Conservation (phyloP, 1,140 invertebrate genomes). For the Tachypleus tridentatus region DNA sequence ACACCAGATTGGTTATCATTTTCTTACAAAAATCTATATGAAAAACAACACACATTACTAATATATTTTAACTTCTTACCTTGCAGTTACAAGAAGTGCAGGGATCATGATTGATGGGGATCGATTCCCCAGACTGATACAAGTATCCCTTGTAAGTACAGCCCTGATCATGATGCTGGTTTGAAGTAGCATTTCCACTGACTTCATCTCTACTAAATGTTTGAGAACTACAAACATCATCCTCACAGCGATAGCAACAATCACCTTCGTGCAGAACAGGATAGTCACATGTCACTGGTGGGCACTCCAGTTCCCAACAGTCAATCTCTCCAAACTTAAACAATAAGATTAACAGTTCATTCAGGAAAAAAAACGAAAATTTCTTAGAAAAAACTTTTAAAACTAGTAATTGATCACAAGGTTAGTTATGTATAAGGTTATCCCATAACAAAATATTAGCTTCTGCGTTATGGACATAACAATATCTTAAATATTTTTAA, state of each 20-base stretch:
- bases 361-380: too few species aligned
- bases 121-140: slow-evolving; percentile 44
- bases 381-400: too few species aligned
- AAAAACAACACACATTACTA: too few species aligned
- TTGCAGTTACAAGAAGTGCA: slow-evolving; percentile 64
- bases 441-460: too few species aligned
- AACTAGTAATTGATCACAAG: too few species aligned
- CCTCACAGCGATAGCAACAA: slow-evolving; percentile 55
- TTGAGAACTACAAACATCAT: slow-evolving; percentile 38
- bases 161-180: slow-evolving; percentile 15
- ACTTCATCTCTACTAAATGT: slow-evolving; percentile 3
- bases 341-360: background rate
- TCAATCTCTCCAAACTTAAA: slow-evolving; percentile 71
- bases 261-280: slow-evolving; percentile 49
- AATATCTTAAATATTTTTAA: too few species aligned
- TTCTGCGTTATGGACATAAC: too few species aligned
- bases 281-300: slow-evolving; percentile 51
- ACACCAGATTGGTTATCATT: too few species aligned
- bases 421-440: too few species aligned
- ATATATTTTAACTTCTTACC: slow-evolving; percentile 37
- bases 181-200: background rate
- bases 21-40: too few species aligned
- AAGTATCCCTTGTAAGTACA: slow-evolving; percentile 40
- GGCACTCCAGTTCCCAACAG: slow-evolving; percentile 77
- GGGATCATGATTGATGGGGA: slow-evolving; percentile 45